phyloP scores from a whole-genome alignment of 2,113 vertebrate genomes.

The Myxocyprinus asiaticus region DNA sequence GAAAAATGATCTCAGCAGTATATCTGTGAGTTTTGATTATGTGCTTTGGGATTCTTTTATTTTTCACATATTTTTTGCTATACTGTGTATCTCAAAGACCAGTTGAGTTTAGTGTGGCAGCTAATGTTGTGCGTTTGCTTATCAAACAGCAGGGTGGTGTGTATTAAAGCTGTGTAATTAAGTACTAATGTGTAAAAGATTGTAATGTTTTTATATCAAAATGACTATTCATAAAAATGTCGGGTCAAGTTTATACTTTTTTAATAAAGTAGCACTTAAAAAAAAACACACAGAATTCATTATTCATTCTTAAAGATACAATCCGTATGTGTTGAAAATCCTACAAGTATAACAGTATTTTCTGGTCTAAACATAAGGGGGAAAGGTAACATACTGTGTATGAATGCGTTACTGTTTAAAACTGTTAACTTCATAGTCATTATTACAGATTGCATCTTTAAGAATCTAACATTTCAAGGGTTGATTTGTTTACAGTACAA shows the following conservation, averaged over 20 bases:
- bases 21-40: conserved; percentile 72
- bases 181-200: conserved; percentile 85
- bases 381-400: too few relatives aligned
- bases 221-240: conserved; percentile 84
- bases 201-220: conserved; percentile 86
- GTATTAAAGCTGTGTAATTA: conserved; percentile 80
- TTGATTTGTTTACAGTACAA: too few relatives aligned
- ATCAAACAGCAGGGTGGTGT: conserved; percentile 80
- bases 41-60: conserved; percentile 64
- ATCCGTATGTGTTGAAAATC: too few relatives aligned
- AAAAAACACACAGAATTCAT: too few relatives aligned
- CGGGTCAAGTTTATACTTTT: conserved; percentile 86
- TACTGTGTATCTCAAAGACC: conserved; percentile 73
- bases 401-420: too few relatives aligned
- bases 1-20: conserved; percentile 71
- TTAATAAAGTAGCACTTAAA: conserved; percentile 85
- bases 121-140: conserved; percentile 81
- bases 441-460: too few relatives aligned
- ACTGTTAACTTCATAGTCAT: too few relatives aligned
- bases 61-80: conserved; percentile 69
- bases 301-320: too few relatives aligned
- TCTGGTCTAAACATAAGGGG: too few relatives aligned
- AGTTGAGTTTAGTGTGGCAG: conserved; percentile 78
- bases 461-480: too few relatives aligned
- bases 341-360: too few relatives aligned